phyloP scores from a whole-genome alignment of 1,140 invertebrate species.

The Caenorhabditis remanei region DNA sequence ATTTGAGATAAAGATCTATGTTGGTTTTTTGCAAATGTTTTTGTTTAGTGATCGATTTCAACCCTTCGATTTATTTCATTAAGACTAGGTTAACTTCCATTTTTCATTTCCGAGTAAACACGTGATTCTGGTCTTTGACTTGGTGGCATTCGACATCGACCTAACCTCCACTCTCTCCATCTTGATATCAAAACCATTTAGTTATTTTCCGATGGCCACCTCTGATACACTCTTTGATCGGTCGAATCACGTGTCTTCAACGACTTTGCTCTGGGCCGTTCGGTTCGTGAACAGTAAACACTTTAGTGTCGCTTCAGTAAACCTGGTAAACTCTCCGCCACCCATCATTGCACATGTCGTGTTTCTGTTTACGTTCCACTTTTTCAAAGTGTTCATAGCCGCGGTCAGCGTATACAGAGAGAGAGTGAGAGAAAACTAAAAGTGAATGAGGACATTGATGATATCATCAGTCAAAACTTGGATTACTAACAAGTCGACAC shows the following conservation, averaged over 20 bases:
- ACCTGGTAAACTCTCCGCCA: conserved; percentile 22
- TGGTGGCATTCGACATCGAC: neutral
- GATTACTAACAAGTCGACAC: neutral
- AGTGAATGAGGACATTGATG: neutral
- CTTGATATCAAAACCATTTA: conserved; percentile 31
- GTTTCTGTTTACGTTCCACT: conserved; percentile 20
- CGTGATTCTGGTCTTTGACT: conserved; percentile 34
- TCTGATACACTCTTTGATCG: conserved; percentile 23
- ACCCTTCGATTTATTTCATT: neutral
- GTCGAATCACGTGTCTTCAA: conserved; percentile 14
- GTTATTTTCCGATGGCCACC: neutral
- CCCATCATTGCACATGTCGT: neutral
- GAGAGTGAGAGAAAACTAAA: neutral
- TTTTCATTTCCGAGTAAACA: neutral
- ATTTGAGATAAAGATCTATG: too few species aligned
- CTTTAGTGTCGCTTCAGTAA: conserved; percentile 43
- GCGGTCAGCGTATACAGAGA: neutral
- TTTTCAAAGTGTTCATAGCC: conserved; percentile 6
- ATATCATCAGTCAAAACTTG: neutral
- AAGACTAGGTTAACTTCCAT: neutral
- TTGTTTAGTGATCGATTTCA: neutral
- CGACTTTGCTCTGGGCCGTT: conserved; percentile 4
- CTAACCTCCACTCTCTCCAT: conserved; percentile 27
- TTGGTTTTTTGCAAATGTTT: too few species aligned
- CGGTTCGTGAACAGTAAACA: conserved; percentile 39